Base-by-base conservation (phyloP, 2,113 vertebrate species). In the Anoura caudifer region DNA sequence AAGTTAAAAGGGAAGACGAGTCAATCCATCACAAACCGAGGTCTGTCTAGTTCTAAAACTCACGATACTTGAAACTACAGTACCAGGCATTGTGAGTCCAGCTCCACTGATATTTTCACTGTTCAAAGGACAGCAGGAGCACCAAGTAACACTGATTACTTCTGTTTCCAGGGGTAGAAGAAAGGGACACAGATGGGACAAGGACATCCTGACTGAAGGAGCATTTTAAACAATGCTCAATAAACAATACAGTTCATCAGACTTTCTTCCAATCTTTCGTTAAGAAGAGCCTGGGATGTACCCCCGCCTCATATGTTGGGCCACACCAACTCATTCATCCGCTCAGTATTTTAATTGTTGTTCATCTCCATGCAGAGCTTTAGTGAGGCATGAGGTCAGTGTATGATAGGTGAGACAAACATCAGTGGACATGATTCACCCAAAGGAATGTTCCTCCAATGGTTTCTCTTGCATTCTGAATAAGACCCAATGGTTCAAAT, bases 171-270 rank as follows among this genome's bases (percentile, higher is more conserved):
- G 45, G 15, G 45, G 41, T 0, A 24, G 47, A 19, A 22, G 47
- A 76, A 52, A n/a, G 54, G 22, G 63, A 31, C 10, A 31, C 26
- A 56, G 41, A 47, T 1, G 33, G 12, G 3, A 45, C 7, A 31
- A 16, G 69, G 19, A 41, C 7, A 20, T n/a, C 65, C 33, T 4
- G 7, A 22, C 7, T 11, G 43, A 38, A 63, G 15, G 36, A 14
- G 28, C 4, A 1, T 5, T 31, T 1, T 17, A 26, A 31, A 5
- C 12, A 13, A 36, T 10, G 17, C 13, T 41, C 12, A 5, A 12
- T 17, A 11, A 77, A n/a, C 38, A 77, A 5, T 20, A 24, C 4
- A 22, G 19, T 22, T 24, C 22, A 3, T 33, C 45, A 59, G 69
- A 10, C 26, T 73, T 87, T 15, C 17, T 63, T 83, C 69, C 33